A percentile compares a stretch with the other conserved stretches of the same genome.
Evolutionary conservation across 2,113 vertebrate genomes (phyloP).

Genomic region (Nansenia antarctica): DNA sequence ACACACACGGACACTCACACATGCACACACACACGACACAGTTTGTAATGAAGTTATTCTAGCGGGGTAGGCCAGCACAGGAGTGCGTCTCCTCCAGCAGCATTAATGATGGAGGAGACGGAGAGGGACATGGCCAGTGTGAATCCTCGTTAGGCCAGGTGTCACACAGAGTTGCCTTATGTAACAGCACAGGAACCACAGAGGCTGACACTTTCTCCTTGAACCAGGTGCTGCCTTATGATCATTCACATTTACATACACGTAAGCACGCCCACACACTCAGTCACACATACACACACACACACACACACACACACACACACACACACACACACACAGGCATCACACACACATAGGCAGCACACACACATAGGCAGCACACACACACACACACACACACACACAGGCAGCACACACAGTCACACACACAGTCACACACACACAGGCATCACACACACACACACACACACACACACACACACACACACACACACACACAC

Average conservation of each 20-base stretch:
- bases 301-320: not conserved
- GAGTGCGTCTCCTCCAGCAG: not conserved
- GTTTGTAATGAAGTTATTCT: not conserved
- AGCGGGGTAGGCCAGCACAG: not conserved
- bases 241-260: not conserved
- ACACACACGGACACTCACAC: not conserved
- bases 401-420: too few species aligned
- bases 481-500: too few species aligned
- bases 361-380: too few species aligned
- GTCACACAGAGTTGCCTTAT: not conserved
- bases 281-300: not conserved
- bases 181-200: not conserved
- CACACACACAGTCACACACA: too few species aligned
- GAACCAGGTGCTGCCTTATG: not conserved
- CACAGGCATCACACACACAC: too few species aligned
- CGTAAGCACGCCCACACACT: not conserved
- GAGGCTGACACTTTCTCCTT: not conserved
- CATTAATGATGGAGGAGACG: not conserved
- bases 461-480: not conserved
- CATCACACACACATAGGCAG: too few species aligned
- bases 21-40: too few species aligned
- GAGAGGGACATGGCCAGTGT: not conserved
- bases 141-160: not conserved
- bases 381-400: too few species aligned
- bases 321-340: not conserved